These are phyloP conservation scores for Drosophila yakuba DNA, from an alignment of 1,140 invertebrate species.

Conservation along the genomic window DNA sequence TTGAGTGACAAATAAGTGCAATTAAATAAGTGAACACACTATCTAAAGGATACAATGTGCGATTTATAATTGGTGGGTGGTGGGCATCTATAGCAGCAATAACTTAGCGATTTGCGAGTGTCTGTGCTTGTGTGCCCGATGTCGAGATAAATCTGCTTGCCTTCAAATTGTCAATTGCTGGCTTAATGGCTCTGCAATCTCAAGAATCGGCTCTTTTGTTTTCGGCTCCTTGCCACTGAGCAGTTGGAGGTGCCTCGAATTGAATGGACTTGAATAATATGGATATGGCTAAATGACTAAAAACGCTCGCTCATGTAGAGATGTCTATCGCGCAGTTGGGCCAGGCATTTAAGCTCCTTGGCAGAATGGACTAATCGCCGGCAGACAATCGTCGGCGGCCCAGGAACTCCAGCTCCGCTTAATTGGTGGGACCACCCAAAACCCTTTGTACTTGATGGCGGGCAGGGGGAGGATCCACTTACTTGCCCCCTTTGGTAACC, in stretches of 20 bases:
- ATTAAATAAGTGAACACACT: background rate
- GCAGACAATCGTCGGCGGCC: constrained; percentile 39
- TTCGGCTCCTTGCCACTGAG: background rate
- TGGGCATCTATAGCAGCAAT: background rate
- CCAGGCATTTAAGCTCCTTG: background rate
- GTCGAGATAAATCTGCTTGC: constrained; percentile 48
- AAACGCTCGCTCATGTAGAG: constrained; percentile 39
- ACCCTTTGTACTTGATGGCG: constrained; percentile 17
- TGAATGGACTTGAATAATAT: constrained; percentile 32
- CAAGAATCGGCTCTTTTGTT: constrained; percentile 68
- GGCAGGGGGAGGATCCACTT: constrained; percentile 7
- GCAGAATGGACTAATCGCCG: constrained; percentile 23
- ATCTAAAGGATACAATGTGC: constrained; percentile 5
- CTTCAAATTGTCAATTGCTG: constrained; percentile 65
- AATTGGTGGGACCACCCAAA: constrained; percentile 45
- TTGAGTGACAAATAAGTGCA: background rate
- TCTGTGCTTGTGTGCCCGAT: constrained; percentile 15
- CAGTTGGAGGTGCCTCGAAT: background rate
- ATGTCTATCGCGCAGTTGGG: constrained; percentile 41
- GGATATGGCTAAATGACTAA: constrained; percentile 54
- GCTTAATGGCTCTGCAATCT: constrained; percentile 45
- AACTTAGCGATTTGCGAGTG: constrained; percentile 1
- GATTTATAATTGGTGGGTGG: constrained; percentile 11
- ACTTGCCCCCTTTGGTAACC: constrained; percentile 5
- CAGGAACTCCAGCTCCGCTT: constrained; percentile 13